Conservation (phyloP, 2,888 invertebrate genomes). For the Trichopoda pennipes region DNA sequence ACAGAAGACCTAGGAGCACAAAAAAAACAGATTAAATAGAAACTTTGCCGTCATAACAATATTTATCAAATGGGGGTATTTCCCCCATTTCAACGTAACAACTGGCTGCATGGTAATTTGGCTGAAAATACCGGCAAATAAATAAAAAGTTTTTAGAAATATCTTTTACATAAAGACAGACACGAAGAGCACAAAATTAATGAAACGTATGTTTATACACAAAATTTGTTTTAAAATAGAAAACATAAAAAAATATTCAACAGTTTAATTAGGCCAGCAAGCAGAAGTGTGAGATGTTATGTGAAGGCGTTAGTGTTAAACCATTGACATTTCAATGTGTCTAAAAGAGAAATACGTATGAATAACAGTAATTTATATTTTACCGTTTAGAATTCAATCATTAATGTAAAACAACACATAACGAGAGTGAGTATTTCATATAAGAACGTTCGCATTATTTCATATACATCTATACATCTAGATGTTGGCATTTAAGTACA, state of each 20-base stretch:
- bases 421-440: too few relatives aligned
- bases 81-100: background rate
- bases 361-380: background rate
- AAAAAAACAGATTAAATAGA: background rate
- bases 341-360: background rate
- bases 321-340: background rate
- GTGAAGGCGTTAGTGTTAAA: background rate
- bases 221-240: background rate
- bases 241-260: background rate
- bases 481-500: too few relatives aligned
- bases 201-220: background rate
- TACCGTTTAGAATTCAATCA: background rate
- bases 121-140: background rate
- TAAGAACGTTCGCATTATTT: too few relatives aligned
- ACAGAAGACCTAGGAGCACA: background rate
- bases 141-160: background rate
- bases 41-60: background rate
- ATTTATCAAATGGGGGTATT: background rate
- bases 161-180: background rate
- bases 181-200: background rate
- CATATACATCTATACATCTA: too few relatives aligned
- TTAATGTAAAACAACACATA: background rate
- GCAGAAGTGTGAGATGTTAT: background rate
- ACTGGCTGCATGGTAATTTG: conserved; percentile 16
- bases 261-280: background rate